These are phyloP conservation scores for Istiophorus platypterus DNA, from an alignment of 2,113 vertebrate genomes.

Conservation along the genomic window DNA sequence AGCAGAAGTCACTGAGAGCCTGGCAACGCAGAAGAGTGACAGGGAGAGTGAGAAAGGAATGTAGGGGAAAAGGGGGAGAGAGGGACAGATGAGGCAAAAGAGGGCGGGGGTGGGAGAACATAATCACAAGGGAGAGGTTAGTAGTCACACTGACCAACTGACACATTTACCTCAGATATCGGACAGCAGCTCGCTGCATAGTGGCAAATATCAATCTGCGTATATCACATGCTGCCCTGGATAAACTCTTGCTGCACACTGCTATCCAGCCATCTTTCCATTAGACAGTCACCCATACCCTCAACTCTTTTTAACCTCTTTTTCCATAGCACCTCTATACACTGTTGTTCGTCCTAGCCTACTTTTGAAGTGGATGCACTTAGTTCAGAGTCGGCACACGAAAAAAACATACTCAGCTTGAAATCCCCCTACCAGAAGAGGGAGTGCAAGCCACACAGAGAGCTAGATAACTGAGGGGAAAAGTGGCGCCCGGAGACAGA, in stretches of 20 bases:
- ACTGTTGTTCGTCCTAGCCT: not conserved
- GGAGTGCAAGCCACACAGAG: slow-evolving; percentile 68
- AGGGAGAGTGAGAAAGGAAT: slow-evolving; percentile 26
- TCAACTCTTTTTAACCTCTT: not conserved
- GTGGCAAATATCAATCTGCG: slow-evolving; percentile 60
- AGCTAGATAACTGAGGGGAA: slow-evolving; percentile 3
- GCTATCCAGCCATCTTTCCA: slow-evolving; percentile 30
- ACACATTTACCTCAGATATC: slow-evolving; percentile 73
- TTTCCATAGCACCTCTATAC: slow-evolving; percentile 1
- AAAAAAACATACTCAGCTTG: slow-evolving; percentile 30
- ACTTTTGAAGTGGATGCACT: slow-evolving; percentile 21
- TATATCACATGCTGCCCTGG: slow-evolving; percentile 23
- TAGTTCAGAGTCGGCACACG: slow-evolving; percentile 10
- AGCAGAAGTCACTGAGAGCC: slow-evolving; percentile 94
- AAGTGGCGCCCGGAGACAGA: slow-evolving; percentile 18
- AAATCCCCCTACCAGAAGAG: slow-evolving; percentile 72
- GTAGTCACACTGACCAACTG: slow-evolving; percentile 76
- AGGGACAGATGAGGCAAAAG: slow-evolving; percentile 22
- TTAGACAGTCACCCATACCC: slow-evolving; percentile 18
- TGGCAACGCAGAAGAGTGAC: slow-evolving; percentile 61
- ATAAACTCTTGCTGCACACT: not conserved
- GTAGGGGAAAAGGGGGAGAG: slow-evolving; percentile 7
- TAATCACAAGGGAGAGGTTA: slow-evolving; percentile 50
- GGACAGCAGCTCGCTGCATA: slow-evolving; percentile 32
- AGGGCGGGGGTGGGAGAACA: slow-evolving; percentile 37